Evolutionary conservation across 2,797 vertebrate genomes (phyloP).

Genomic region (Chromobotia macracanthus): DNA sequence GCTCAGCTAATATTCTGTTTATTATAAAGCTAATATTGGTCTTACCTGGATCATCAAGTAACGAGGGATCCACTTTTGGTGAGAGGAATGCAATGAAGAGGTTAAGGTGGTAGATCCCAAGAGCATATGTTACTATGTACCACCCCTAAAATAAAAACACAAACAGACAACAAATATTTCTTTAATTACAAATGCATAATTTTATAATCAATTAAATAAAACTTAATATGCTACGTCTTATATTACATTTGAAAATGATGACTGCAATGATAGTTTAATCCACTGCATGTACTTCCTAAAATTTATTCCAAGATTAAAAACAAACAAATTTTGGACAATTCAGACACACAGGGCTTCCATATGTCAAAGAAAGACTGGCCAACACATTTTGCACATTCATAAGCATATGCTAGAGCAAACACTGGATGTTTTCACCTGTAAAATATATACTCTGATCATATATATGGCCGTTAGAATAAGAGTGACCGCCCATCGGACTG

Average conservation of each 20-base stretch:
- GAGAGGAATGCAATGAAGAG: slow-evolving; percentile 99
- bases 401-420: background rate
- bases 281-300: background rate
- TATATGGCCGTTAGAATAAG: slow-evolving; percentile 90
- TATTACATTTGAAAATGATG: no score
- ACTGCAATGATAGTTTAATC: background rate
- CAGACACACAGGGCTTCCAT: background rate
- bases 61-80: slow-evolving; percentile 97
- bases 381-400: background rate
- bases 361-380: no score
- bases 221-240: background rate
- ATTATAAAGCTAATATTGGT: slow-evolving; percentile 61
- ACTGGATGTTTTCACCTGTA: slow-evolving; percentile 82
- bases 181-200: background rate
- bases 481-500: slow-evolving; percentile 89
- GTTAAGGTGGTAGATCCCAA: slow-evolving; percentile 99
- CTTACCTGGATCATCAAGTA: slow-evolving; percentile 93
- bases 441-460: slow-evolving; percentile 98
- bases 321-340: no score
- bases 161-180: slow-evolving; percentile 33
- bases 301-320: no score
- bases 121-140: slow-evolving; percentile 99
- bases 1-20: no score
- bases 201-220: background rate
- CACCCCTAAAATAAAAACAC: slow-evolving; percentile 84